Base-by-base conservation (phyloP, 2,113 vertebrate species). In the Chaetorhynchus papuensis region DNA sequence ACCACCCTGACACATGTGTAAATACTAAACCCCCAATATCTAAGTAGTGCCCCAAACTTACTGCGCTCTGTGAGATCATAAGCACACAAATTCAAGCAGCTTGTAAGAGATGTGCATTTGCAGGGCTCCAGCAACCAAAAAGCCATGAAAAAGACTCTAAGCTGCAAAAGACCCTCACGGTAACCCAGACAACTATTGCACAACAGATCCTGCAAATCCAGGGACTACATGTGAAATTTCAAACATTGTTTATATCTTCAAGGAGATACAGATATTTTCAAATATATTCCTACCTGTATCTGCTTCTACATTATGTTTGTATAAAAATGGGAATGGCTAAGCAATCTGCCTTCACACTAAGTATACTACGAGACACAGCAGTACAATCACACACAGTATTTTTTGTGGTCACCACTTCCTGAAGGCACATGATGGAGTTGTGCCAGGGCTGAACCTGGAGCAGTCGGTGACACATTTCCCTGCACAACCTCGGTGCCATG, bases 401-500 rank as follows among this genome's bases (percentile, higher is more conserved):
- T 90, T 57, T 76, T 72, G n/a, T 17, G 23, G 31, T 27, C 22
- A n/a, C 18, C 37, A 19, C 28, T 24, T 70, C 23, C 20, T 1
- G 1, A 22, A 35, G 26, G 26, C 0, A 1, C 31, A 49, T 30
- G 19, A 54, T 0, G 1, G 63, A 74, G 6, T 3, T 49, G n/a
- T 41, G 91, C 53, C 3, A 1, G 28, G 18, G 31, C 23, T 1
- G 2, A 63, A 47, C 18, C 41, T 18, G 6, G 13, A 50, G 24
- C 63, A 76, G 75, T 1, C 7, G 0, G 9, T 24, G 27, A 72
- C 41, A 65, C 27, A 30, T 13, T 61, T 56, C 57, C 59, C 37
- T 4, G 5, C 12, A 35, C 45, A 65, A 9, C 39, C n/a, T 69
- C 4, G 6, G 33, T 3, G 2, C 28, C 28, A 18, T 0, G 1